Evolutionary conservation across 2,888 invertebrate genomes (phyloP), one percentile per base, ranked within the genome.

Genomic region (Meliscaeva auricollis): DNA sequence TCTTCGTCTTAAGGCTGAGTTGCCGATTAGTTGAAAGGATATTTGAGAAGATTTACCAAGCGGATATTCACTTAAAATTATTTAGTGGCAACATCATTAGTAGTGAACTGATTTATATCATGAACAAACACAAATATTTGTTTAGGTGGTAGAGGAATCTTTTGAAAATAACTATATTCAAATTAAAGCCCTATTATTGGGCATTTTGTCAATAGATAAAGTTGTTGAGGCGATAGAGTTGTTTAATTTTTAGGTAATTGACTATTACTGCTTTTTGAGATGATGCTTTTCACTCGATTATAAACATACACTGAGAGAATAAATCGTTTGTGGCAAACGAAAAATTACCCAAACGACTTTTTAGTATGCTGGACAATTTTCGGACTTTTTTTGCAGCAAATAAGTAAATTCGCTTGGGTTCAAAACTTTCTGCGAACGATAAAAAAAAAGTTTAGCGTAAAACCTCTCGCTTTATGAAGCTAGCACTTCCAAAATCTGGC

Each of bases 11-110:
- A n/a, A 35, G 48, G 54, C 41, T 41, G 32, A 9, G n/a, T 62
- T 64, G 13, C 30, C 30, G 60, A 73, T 79, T 73, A 68, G 48
- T 60, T 52, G 50, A 52, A 35, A 20, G 50, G 66, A 48, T 73
- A 58, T 56, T 5, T 38, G n/a, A 64, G 54, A 64, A 64, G 54
- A 70, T 70, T 70, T 15, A 20, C 9, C 5, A 4, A 13, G 13
- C n/a, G 41, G 54, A 69, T 38, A 52, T 38, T 70, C 54, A 54
- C 38, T 70, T 70, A 56, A 44, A 30, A 38, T n/a, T 13, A 50
- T 52, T 52, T 68, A 66, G 9, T 38, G n/a, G 32, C 22, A 20
- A 2, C 20, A 35, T 13, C 56, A 20, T 32, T 35, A 13, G n/a
- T 6, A 11, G 7, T 20, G 13, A 35, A 58, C 3, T 17, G 56